These are phyloP conservation scores for Nymphicus hollandicus DNA, from an alignment of 2,113 vertebrate species.

Conservation along the genomic window DNA sequence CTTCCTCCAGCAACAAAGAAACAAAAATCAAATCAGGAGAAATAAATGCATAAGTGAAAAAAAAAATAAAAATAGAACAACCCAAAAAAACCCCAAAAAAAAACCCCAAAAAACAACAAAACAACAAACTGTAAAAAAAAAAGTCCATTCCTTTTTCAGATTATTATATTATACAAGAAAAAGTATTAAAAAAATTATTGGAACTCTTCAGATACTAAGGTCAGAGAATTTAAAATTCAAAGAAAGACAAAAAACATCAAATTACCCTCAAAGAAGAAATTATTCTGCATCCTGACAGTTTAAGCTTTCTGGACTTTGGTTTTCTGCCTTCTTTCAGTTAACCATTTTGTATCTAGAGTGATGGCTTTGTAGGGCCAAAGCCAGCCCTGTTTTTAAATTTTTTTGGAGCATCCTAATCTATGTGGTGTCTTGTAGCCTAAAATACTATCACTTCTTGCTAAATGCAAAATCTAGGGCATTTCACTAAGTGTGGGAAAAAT, in stretches of 20 bases:
- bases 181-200: rapidly evolving
- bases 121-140: not conserved
- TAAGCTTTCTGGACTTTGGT: not conserved
- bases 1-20: not conserved
- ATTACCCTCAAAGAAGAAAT: not conserved
- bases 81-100: not conserved
- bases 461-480: not conserved
- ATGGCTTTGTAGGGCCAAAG: not conserved
- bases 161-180: not conserved
- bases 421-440: not conserved
- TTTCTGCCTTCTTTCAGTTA: not conserved
- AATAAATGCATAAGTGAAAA: not conserved
- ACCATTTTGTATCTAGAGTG: not conserved
- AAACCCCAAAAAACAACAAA: rapidly evolving
- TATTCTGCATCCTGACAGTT: not conserved
- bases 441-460: not conserved
- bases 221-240: not conserved
- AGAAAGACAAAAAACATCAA: not conserved
- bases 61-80: too few relatives aligned
- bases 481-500: not conserved
- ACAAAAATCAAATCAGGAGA: rapidly evolving
- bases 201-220: not conserved
- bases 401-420: not conserved
- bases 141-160: not conserved
- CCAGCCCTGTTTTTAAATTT: rapidly evolving